Evolutionary conservation across 2,888 invertebrate species (phyloP), one percentile per base, ranked within the genome.

Genomic region (Synanthedon andrenaeformis): DNA sequence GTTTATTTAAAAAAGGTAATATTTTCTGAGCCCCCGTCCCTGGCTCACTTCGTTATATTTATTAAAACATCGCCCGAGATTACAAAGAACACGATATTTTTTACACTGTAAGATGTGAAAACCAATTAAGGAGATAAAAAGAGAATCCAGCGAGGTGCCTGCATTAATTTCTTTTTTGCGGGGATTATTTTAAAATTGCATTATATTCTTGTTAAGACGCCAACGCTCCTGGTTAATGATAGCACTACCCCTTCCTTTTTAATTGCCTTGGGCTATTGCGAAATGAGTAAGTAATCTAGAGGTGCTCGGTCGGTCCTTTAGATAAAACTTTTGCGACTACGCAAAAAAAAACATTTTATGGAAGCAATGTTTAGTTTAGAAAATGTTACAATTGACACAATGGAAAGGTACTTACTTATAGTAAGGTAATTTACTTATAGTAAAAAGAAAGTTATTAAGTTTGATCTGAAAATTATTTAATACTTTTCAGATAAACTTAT

Each of bases 81-180:
- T 87, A 86, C 83, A 83, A 83, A 85, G 84, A 84, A 85, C 83
- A 85, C 79, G 85, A 86, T 86, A 86, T 86, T 87, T 85, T 86
- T 86, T 86, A 80, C 81, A 86, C 82, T 77, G 80, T 77, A 82
- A 88, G 88, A 88, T 88, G 87, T 87, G 86, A 88, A 88, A 88
- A 88, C 86, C 87, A 88, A 88, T 88, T 88, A 88, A 87, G 83
- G 79, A 88, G 88, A 88, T 88, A 88, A 88, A 88, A 87, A 85
- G 84, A 71, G 77, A 82, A 82, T 85, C 85, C 80, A 75, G 82
- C 74, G 84, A 86, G 86, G 86, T 84, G 85, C 84, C 82, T 81
- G 85, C 85, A 86, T 85, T 87, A 87, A 87, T 87, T 86, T 84
- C 76, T 86, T 86, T 86, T 87, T 87, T 85, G 86, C 74, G 83